phyloP scores from a whole-genome alignment of 2,888 invertebrate species.

The Petrolisthes cinctipes region DNA sequence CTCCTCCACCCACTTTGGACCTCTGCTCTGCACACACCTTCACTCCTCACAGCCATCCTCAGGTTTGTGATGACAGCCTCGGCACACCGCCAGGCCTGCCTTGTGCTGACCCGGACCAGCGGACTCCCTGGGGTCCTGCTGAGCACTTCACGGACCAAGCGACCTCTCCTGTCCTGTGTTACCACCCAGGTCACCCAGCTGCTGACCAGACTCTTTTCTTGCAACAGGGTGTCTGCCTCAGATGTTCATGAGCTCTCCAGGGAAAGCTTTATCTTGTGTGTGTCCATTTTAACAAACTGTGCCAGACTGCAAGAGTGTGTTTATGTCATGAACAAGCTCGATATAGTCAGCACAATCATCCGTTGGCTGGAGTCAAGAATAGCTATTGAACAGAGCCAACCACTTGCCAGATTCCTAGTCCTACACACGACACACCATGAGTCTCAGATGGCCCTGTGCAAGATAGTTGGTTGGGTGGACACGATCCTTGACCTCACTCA shows the following conservation, averaged over 20 bases:
- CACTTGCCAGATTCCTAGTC: conserved; percentile 22
- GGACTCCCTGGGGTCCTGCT: conserved; percentile 39
- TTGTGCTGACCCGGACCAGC: conserved; percentile 44
- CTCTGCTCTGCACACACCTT: conserved; percentile 32
- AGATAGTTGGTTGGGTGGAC: conserved; percentile 24
- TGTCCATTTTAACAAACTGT: conserved; percentile 47
- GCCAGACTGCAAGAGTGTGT: conserved; percentile 44
- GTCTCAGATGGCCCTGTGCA: conserved; percentile 28
- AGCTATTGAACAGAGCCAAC: conserved; percentile 26
- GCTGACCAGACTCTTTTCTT: conserved; percentile 13
- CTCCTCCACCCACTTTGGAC: conserved; percentile 46
- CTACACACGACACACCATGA: conserved; percentile 35
- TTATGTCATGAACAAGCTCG: conserved; percentile 38
- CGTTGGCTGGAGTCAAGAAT: conserved; percentile 25
- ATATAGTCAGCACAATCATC: conserved; percentile 20
- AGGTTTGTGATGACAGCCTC: conserved; percentile 41
- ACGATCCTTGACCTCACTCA: conserved; percentile 25
- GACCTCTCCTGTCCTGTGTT: conserved; percentile 38
- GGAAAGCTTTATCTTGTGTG: conserved; percentile 16
- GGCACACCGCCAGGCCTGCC: conserved; percentile 35
- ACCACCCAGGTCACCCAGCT: conserved; percentile 35
- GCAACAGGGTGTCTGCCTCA: not conserved
- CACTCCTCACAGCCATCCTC: conserved; percentile 33
- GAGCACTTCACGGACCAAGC: conserved; percentile 35
- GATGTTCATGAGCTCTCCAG: conserved; percentile 23